Conservation (phyloP, 1,140 invertebrate species). For the Hyles euphorbiae region DNA sequence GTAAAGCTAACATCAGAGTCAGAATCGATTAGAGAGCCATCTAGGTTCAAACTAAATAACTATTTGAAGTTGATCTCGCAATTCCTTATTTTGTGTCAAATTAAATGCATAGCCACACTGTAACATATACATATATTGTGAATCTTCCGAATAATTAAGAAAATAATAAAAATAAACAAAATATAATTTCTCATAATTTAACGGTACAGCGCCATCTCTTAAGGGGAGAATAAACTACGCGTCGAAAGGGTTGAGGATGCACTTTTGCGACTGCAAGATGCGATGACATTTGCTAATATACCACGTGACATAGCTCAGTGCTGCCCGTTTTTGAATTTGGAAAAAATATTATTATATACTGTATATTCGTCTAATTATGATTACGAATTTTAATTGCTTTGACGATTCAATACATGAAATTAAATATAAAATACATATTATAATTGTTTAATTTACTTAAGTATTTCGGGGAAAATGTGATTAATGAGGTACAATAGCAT, state of each 20-base stretch:
- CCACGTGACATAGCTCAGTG: no score
- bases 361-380: no score
- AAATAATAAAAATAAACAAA: not conserved
- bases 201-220: slow-evolving; percentile 8
- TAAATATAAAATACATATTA: no score
- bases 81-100: not conserved
- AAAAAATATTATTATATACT: no score
- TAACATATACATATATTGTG: not conserved
- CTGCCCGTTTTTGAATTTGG: no score
- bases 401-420: no score
- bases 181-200: no score
- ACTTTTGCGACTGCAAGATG: slow-evolving; percentile 4
- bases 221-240: slow-evolving; percentile 5
- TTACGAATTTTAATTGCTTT: no score
- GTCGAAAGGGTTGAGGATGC: slow-evolving; percentile 9
- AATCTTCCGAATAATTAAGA: not conserved
- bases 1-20: no score
- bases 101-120: not conserved
- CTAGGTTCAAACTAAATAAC: slow-evolving; percentile 1
- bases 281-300: not conserved
- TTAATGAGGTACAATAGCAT: no score
- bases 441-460: no score
- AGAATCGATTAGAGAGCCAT: not conserved
- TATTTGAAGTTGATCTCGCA: not conserved
- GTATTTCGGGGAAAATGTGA: no score